Percentiles rank a stretch among this genome's conserved stretches.
These are phyloP conservation scores for Agonopterix alstromeriana DNA, from an alignment of 2,888 invertebrate genomes.

Conservation along the genomic window DNA sequence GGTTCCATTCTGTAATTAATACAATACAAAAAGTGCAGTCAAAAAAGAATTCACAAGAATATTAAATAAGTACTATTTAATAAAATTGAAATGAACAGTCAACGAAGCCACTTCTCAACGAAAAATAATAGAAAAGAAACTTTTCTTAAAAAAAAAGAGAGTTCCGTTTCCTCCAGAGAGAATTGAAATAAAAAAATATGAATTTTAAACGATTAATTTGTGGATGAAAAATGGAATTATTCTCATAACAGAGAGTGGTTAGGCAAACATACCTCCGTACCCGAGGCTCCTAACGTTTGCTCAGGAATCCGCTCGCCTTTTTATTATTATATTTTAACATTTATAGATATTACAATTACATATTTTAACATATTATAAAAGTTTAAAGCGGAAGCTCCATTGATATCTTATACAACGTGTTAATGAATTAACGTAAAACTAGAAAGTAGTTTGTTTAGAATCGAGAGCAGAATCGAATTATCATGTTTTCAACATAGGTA, in stretches of 20 bases:
- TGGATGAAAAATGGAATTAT: conserved; percentile 21
- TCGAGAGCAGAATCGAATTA: too few species aligned
- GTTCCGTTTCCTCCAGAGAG: conserved; percentile 1
- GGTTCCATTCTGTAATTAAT: not conserved
- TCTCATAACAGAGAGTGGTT: not conserved
- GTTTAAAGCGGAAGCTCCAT: too few species aligned
- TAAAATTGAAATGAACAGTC: conserved; percentile 23
- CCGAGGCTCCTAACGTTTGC: conserved; percentile 21
- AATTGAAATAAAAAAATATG: conserved; percentile 34
- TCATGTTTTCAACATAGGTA: too few species aligned
- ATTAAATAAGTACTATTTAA: conserved; percentile 11
- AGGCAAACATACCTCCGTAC: not conserved
- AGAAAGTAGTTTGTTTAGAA: too few species aligned
- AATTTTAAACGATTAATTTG: conserved; percentile 70
- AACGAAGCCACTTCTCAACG: conserved; percentile 3
- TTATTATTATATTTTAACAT: conserved; percentile 28
- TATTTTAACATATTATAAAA: too few species aligned
- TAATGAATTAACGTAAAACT: too few species aligned
- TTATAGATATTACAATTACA: conserved; percentile 44
- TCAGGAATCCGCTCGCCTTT: conserved; percentile 32
- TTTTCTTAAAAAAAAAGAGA: conserved; percentile 7
- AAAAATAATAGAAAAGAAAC: conserved; percentile 7
- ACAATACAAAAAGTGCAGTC: too few species aligned
- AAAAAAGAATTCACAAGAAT: conserved; percentile 7
- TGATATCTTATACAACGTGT: too few species aligned